Evolutionary conservation across 2,113 vertebrate species (phyloP).

Genomic region (Piaya cayana): DNA sequence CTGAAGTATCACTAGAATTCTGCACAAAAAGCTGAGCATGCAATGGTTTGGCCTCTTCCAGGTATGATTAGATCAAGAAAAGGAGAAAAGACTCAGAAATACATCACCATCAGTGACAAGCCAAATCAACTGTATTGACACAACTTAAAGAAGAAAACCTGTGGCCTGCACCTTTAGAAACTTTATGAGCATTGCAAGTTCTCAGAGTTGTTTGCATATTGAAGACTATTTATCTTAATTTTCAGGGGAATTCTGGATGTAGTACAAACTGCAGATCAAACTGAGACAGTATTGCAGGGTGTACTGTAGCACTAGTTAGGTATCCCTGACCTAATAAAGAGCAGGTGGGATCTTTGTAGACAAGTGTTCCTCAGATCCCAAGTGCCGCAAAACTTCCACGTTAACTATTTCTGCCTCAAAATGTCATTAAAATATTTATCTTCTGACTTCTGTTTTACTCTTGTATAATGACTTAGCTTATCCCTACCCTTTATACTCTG

Average conservation of each 20-base stretch:
- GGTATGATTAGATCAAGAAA: background rate
- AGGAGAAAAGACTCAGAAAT: background rate
- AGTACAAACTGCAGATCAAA: background rate
- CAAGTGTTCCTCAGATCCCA: accelerated
- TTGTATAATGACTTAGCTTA: background rate
- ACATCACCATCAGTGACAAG: background rate
- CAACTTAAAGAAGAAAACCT: background rate
- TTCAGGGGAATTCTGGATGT: background rate
- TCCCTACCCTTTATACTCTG: background rate
- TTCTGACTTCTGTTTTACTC: background rate
- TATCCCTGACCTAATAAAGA: background rate
- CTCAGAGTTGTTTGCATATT: background rate
- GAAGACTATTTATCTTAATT: background rate
- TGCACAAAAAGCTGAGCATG: background rate
- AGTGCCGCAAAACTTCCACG: accelerated
- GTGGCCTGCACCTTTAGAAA: background rate
- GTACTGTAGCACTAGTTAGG: background rate
- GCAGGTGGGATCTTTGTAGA: background rate
- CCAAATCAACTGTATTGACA: background rate
- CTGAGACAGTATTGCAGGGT: background rate
- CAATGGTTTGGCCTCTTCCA: accelerated
- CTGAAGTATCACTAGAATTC: background rate
- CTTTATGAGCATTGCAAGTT: background rate
- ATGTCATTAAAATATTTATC: background rate
- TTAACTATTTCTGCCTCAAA: background rate